Conservation (phyloP, 1,140 invertebrate genomes). For the Papilio glaucus region DNA sequence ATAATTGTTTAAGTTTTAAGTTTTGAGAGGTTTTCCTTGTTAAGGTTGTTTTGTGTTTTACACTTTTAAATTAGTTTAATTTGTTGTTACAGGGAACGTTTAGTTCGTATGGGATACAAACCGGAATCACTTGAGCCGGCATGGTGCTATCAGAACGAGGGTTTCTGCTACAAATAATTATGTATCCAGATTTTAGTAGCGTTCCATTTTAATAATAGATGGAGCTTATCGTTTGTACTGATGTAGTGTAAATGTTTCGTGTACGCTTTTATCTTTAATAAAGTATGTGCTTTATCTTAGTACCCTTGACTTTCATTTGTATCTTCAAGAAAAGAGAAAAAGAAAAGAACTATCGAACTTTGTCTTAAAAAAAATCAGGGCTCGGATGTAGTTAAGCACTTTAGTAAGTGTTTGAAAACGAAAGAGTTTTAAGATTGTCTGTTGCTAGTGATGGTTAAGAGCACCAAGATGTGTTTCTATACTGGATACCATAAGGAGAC, state of each 20-base stretch:
- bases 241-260: not conserved
- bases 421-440: too few relatives aligned
- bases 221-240: too few relatives aligned
- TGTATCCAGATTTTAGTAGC: not conserved
- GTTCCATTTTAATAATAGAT: too few relatives aligned
- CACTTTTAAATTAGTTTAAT: constrained; percentile 16
- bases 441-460: too few relatives aligned
- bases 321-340: not conserved
- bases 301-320: constrained; percentile 13
- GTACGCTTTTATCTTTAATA: not conserved
- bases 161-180: constrained; percentile 81
- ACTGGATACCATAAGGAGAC: too few relatives aligned
- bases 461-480: too few relatives aligned
- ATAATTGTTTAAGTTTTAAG: too few relatives aligned
- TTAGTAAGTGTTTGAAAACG: too few relatives aligned
- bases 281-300: not conserved
- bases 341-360: too few relatives aligned
- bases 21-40: too few relatives aligned
- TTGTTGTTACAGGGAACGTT: constrained; percentile 86
- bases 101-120: constrained; percentile 87
- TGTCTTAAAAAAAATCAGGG: too few relatives aligned
- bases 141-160: constrained; percentile 92
- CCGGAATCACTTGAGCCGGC: constrained; percentile 90
- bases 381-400: too few relatives aligned
- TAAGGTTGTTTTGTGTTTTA: not conserved